Conservation (phyloP, 2,113 vertebrate species). For the Archocentrus centrarchus region DNA sequence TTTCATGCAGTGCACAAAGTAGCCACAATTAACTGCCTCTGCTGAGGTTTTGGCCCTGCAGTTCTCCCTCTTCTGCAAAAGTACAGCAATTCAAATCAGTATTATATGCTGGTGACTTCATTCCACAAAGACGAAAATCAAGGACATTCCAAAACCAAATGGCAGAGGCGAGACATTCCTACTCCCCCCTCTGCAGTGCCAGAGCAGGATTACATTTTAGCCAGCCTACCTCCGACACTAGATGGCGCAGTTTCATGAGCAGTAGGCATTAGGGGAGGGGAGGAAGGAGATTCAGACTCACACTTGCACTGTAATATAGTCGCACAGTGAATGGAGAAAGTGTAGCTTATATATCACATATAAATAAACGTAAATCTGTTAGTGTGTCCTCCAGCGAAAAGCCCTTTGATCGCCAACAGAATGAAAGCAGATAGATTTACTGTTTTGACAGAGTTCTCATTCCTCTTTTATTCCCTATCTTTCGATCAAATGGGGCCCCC, state of each 20-base stretch:
- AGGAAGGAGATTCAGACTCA: not conserved
- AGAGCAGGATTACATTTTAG: not conserved
- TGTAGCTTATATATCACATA: not conserved
- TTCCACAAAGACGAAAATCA: constrained; percentile 25
- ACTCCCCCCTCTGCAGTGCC: constrained; percentile 22
- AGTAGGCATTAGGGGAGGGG: constrained; percentile 50
- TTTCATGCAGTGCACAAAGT: not conserved
- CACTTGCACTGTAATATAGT: not conserved
- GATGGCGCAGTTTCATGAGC: constrained; percentile 79
- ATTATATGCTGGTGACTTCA: constrained; percentile 43
- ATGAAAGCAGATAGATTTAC: not conserved
- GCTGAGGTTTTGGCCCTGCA: not conserved
- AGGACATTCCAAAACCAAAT: constrained; percentile 44
- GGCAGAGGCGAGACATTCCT: constrained; percentile 41
- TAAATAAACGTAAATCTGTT: not conserved
- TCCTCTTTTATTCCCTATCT: not conserved
- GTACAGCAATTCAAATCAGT: not conserved
- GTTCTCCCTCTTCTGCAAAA: constrained; percentile 1
- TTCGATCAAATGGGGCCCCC: not conserved
- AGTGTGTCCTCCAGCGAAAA: not conserved
- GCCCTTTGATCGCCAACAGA: not conserved
- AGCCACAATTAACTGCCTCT: not conserved
- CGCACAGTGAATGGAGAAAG: not conserved
- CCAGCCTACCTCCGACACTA: constrained; percentile 56
- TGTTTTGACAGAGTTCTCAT: not conserved